Base-by-base conservation (phyloP, 2,797 vertebrate genomes). In the Malacoctenus gilli region DNA sequence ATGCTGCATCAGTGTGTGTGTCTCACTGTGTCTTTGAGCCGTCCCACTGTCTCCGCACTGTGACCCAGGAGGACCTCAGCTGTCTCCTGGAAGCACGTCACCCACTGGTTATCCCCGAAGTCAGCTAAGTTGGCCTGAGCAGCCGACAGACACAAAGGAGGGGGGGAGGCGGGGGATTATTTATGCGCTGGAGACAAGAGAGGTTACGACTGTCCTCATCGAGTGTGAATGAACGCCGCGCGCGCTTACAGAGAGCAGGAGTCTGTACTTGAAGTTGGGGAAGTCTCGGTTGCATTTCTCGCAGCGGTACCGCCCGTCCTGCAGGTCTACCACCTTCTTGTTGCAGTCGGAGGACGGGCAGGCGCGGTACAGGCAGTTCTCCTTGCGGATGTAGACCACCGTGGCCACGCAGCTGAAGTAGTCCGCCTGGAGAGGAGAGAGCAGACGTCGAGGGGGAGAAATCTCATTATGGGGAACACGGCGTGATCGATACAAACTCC, bases 61-160 rank as follows among this genome's bases (percentile, higher is more conserved):
- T 95, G 94, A 64, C 96, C 95, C 30, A 99, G 89, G 76, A 99
- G 89, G 57, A 83, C 84, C 84, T 98, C 96, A 2, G 95, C 95
- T 50, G 92, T 85, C 40, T 97, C 96, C 82, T 98, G 96, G 91
- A 99, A 99, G 82, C 96, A 98, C 1, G 94, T 98, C 79, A 98
- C 91, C 97, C 96, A 99, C 85, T 96, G 95, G 83, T 98, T 98
- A 49, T 97, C 95, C 13, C 92, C 87, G 38, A 91, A 95, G 86
- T 99, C 97, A 8, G 95, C 95, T 57, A 99, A 88, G 80, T 97
- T 98, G 44, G 90, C 93, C 97, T 99, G 69, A 40, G 79, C 77
- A 58, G 63, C 20, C 60, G 50, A 77, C 31, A 62, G 48, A 39
- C 30, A 52, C 51, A 62, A 32, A 57, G 20, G 58, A 77, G 38